Conservation (phyloP, 1,140 invertebrate species). For the Dendroctonus ponderosae region DNA sequence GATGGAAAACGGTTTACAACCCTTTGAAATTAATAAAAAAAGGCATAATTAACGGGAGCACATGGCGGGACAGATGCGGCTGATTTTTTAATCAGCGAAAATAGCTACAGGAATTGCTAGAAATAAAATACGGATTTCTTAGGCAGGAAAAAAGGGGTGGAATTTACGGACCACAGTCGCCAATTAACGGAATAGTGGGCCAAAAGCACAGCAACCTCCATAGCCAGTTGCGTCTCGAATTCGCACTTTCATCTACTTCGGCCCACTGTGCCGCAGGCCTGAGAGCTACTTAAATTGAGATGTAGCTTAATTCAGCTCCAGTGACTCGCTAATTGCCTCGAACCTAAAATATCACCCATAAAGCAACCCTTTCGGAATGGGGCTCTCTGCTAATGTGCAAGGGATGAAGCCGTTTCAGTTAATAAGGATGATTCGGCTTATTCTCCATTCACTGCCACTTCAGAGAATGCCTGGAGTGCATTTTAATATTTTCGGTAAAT, state of each 20-base stretch:
- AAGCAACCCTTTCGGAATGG: conserved; percentile 43
- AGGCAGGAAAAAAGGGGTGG: conserved; percentile 27
- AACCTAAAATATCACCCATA: conserved; percentile 47
- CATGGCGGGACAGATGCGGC: conserved; percentile 42
- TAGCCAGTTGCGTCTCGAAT: too few species aligned
- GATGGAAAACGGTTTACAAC: conserved; percentile 2
- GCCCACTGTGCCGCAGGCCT: too few species aligned
- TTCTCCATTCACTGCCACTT: conserved; percentile 11
- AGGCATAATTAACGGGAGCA: conserved; percentile 40
- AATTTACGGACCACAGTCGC: conserved; percentile 7
- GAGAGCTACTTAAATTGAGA: conserved; percentile 49
- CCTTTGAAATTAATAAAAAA: conserved; percentile 39
- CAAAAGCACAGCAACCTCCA: too few species aligned
- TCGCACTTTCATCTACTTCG: too few species aligned
- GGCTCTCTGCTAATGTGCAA: conserved; percentile 22
- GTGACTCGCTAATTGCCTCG: conserved; percentile 48
- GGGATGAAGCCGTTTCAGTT: conserved; percentile 33
- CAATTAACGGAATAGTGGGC: background rate
- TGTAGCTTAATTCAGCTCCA: conserved; percentile 48
- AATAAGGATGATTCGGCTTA: conserved; percentile 27
- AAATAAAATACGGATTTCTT: conserved; percentile 28
- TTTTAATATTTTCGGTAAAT: too few species aligned
- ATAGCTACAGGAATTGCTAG: conserved; percentile 31
- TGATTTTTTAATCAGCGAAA: conserved; percentile 45
- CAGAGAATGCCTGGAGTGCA: background rate